Evolutionary conservation across 2,888 invertebrate species (phyloP), one percentile per base, ranked within the genome.

Genomic region (Chalcosyrphus nemorum): DNA sequence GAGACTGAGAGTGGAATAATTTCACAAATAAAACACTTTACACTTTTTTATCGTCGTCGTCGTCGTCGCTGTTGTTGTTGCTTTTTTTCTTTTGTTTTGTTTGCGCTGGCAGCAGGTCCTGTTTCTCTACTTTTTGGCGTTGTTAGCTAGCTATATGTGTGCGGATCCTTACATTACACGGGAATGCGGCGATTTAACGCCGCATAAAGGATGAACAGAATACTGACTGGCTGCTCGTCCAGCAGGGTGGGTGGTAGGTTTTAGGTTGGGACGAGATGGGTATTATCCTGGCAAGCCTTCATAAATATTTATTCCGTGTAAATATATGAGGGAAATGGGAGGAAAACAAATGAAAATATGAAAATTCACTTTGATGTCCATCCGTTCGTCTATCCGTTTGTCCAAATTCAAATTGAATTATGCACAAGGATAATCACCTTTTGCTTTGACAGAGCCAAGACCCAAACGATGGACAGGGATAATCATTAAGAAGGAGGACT

Each of bases 251-350:
- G 38, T 11, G 17, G 38, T n/a, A 19, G 50, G 17, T 27, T 13
- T 24, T 45, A 11, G 50, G 19, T 57, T 50, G 47, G 47, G 57
- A 50, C 59, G 27, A 74, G 29, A 74, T 84, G 61, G 68, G 35
- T 68, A 57, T 43, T 56, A 70, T 56, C 61, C 68, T 61, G 57
- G 45, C 29, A 78, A 47, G 61, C 24, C 63, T 80, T 84, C 84
- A 84, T 84, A 84, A 84, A 80, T 84, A 84, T 84, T 84, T 80
- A 84, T 84, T 80, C 80, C 52, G 80, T 75, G 80, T 80, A 75
- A 84, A 84, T 80, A 75, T 78, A 50, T 50, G 38, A 65, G 54
- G 72, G 6, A 56, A 72, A 32, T 54, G 45, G 35, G 57, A 50
- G 38, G 27, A 45, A 61, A 66, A 70, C 65, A 66, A 66, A 72